Evolutionary conservation across 2,888 invertebrate species (phyloP).

Genomic region (Drosophila neotestacea): DNA sequence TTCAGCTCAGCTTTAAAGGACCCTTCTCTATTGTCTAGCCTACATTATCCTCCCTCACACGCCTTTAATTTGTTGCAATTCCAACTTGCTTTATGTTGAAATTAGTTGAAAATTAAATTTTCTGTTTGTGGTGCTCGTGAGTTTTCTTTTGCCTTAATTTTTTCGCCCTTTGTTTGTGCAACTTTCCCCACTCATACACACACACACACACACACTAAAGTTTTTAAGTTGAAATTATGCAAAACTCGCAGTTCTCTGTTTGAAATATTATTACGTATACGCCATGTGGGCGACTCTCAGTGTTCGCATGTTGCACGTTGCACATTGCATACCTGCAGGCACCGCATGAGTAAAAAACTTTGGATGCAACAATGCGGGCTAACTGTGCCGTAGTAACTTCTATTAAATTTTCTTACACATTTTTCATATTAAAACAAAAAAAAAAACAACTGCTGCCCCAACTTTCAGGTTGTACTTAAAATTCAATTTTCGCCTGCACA

Average conservation of each 20-base stretch:
- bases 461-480: slow-evolving; percentile 50
- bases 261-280: slow-evolving; percentile 75
- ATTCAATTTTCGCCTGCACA: slow-evolving; percentile 56
- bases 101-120: slow-evolving; percentile 72
- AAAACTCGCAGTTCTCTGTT: slow-evolving; percentile 56
- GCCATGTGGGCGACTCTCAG: slow-evolving; percentile 52
- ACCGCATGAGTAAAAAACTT: slow-evolving; percentile 53
- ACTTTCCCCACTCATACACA: slow-evolving; percentile 10
- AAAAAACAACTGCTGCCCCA: slow-evolving; percentile 20
- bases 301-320: slow-evolving; percentile 47
- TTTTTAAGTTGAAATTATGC: slow-evolving; percentile 77
- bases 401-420: slow-evolving; percentile 66
- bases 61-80: slow-evolving; percentile 71
- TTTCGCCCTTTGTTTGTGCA: slow-evolving; percentile 49
- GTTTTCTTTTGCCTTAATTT: slow-evolving; percentile 33
- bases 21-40: not conserved
- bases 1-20: slow-evolving; percentile 22
- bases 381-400: slow-evolving; percentile 59
- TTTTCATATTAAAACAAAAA: slow-evolving; percentile 47
- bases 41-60: not conserved
- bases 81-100: slow-evolving; percentile 61
- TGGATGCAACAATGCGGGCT: slow-evolving; percentile 56
- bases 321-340: slow-evolving; percentile 64
- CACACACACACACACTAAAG: slow-evolving; percentile 37
- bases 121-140: slow-evolving; percentile 49